Percentiles rank a stretch among this genome's conserved stretches.
Evolutionary conservation across 2,113 vertebrate species (phyloP).

Genomic region (Oncorhynchus gorbuscha): DNA sequence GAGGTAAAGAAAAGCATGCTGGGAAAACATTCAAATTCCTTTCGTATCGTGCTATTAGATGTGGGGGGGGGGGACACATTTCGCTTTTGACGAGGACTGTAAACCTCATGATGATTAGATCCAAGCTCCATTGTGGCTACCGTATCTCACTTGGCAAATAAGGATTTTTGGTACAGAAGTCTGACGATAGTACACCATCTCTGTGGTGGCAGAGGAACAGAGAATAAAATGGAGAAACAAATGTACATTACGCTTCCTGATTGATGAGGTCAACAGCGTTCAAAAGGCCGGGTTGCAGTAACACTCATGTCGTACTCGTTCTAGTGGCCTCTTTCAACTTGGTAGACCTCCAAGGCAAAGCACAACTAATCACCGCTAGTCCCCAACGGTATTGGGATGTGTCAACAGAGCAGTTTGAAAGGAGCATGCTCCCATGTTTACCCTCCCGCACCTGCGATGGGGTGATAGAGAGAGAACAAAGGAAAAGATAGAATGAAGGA

Average conservation of each 20-base stretch:
- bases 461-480: slow-evolving; percentile 2
- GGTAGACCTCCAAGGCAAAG: slow-evolving; percentile 17
- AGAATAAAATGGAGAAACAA: not conserved
- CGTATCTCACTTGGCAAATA: too few species aligned
- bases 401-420: slow-evolving; percentile 45
- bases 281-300: slow-evolving; percentile 6
- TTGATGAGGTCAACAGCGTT: slow-evolving; percentile 32
- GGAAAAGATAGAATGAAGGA: slow-evolving; percentile 8
- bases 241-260: not conserved
- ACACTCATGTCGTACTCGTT: not conserved
- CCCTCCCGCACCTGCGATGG: slow-evolving; percentile 44
- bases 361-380: slow-evolving; percentile 14
- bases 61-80: not conserved
- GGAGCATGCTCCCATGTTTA: slow-evolving; percentile 37
- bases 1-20: not conserved
- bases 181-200: not conserved
- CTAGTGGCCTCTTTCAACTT: slow-evolving; percentile 9
- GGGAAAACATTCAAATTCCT: not conserved
- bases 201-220: not conserved
- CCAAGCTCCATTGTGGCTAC: too few species aligned
- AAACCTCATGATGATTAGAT: not conserved
- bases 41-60: not conserved
- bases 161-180: too few species aligned
- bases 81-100: not conserved
- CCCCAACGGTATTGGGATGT: slow-evolving; percentile 33